phyloP scores from a whole-genome alignment of 2,113 vertebrate species.

The Phylloscopus whistleri region DNA sequence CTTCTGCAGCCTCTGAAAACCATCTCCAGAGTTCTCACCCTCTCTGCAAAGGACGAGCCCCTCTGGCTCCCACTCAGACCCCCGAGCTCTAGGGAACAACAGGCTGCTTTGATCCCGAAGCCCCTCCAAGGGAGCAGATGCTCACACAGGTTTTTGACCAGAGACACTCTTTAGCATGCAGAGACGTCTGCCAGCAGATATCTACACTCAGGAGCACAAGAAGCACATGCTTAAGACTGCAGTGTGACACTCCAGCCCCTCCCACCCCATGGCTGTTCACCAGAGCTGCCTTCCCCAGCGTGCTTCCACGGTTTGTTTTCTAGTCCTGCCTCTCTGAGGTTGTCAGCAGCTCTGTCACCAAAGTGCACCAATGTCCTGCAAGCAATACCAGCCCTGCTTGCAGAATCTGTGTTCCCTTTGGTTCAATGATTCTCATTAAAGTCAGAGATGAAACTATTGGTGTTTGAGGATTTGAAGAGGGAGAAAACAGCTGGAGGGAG shows the following conservation, averaged over 20 bases:
- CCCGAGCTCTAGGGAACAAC: constrained; percentile 84
- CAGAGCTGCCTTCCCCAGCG: not conserved
- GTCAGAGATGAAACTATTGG: not conserved
- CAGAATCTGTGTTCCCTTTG: constrained; percentile 30
- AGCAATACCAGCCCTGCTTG: not conserved
- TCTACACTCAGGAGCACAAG: not conserved
- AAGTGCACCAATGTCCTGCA: not conserved
- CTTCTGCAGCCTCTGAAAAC: constrained; percentile 76
- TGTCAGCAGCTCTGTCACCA: not conserved
- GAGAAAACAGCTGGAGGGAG: not conserved
- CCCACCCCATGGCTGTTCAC: not conserved
- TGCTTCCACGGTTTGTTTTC: not conserved
- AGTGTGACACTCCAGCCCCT: constrained; percentile 43
- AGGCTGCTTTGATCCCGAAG: not conserved
- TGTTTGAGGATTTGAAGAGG: not conserved
- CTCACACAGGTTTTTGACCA: constrained; percentile 1
- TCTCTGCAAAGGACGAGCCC: constrained; percentile 78
- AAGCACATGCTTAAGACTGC: constrained; percentile 31
- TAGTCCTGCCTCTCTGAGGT: not conserved
- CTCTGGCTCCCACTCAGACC: constrained; percentile 89
- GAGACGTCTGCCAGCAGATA: not conserved
- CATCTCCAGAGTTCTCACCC: constrained; percentile 52
- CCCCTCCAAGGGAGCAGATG: not conserved
- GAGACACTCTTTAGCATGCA: not conserved
- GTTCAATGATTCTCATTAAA: constrained; percentile 46